phyloP scores from a whole-genome alignment of 2,113 vertebrate genomes.

The Apus apus region DNA sequence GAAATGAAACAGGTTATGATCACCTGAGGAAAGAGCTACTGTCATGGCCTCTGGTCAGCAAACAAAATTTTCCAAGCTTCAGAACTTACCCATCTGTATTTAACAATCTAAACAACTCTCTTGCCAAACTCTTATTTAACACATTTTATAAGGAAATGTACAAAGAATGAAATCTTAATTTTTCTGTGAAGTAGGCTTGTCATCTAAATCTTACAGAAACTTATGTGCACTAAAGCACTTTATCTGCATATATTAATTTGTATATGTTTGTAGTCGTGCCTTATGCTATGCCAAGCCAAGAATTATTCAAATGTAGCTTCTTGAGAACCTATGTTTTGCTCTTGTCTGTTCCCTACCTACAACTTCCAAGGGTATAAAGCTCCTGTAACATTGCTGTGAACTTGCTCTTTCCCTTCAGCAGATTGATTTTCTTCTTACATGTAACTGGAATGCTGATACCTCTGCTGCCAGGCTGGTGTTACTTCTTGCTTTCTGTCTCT shows the following conservation, averaged over 20 bases:
- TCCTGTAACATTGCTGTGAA: neutral
- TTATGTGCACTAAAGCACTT: neutral
- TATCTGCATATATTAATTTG: neutral
- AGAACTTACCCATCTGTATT: neutral
- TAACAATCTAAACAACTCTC: neutral
- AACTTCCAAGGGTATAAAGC: neutral
- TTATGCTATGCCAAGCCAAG: neutral
- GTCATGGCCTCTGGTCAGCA: neutral
- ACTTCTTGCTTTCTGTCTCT: neutral
- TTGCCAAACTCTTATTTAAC: neutral
- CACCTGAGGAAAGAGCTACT: neutral
- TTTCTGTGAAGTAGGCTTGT: neutral
- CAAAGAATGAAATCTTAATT: neutral
- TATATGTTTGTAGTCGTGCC: neutral
- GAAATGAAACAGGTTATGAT: neutral
- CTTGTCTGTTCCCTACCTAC: neutral
- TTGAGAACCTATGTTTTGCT: neutral
- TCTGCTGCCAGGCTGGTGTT: neutral
- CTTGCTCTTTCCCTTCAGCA: neutral
- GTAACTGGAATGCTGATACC: too few relatives aligned
- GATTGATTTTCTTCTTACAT: neutral
- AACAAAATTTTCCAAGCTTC: neutral
- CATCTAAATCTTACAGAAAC: neutral
- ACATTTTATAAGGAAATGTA: neutral
- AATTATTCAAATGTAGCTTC: neutral